Percentiles rank a stretch among this genome's conserved stretches.
Evolutionary conservation across 2,888 invertebrate genomes (phyloP).

Genomic region (Agrotis exclamationis): DNA sequence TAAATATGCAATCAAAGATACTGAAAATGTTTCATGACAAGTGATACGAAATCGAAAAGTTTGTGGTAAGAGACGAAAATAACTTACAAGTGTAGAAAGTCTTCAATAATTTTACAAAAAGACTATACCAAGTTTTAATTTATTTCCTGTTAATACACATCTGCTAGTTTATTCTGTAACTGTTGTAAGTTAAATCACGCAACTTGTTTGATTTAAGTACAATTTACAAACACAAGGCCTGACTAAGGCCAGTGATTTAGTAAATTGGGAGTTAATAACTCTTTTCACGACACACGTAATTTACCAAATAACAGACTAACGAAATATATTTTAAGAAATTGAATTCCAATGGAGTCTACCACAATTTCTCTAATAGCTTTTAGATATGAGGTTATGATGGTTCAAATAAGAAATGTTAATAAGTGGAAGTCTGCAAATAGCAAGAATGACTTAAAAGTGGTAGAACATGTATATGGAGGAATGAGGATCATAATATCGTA

Average conservation of each 20-base stretch:
- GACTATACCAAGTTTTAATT: not conserved
- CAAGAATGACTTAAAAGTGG: not conserved
- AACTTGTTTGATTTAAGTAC: slow-evolving; percentile 1
- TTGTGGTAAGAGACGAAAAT: too few species aligned
- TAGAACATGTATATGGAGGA: not conserved
- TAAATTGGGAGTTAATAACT: slow-evolving; percentile 30
- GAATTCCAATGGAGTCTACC: not conserved
- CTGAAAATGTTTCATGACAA: too few species aligned
- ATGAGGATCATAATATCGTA: not conserved
- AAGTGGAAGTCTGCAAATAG: not conserved
- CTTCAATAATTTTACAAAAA: not conserved
- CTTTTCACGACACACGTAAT: slow-evolving; percentile 11
- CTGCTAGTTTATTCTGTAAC: not conserved
- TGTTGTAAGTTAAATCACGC: slow-evolving; percentile 11
- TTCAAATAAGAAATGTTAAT: not conserved
- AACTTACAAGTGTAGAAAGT: too few species aligned
- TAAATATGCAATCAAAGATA: too few species aligned
- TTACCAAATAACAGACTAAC: not conserved
- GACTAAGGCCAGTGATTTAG: slow-evolving; percentile 19
- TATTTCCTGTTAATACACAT: not conserved
- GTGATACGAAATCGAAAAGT: too few species aligned
- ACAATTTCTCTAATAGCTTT: not conserved
- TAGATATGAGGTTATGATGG: too few species aligned
- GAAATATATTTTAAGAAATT: not conserved
- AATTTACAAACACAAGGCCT: slow-evolving; percentile 24